These are phyloP conservation scores for Cremastobaeus sp. DNA, from an alignment of 2,888 invertebrate species.

Conservation along the genomic window DNA sequence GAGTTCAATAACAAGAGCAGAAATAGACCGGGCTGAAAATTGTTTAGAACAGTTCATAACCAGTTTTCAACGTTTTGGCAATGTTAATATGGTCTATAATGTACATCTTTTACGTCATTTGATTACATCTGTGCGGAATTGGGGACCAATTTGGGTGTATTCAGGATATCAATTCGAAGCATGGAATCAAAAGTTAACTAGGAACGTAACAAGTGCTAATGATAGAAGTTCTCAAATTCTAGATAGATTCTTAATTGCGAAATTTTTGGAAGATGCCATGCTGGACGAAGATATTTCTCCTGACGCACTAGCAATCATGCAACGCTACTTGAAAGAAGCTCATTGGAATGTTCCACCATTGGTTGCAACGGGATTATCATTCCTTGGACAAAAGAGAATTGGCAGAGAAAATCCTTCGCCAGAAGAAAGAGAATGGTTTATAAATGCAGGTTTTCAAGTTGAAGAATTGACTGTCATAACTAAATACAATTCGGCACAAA, in stretches of 20 bases:
- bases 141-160: constrained; percentile 31
- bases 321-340: not conserved
- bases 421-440: too few species aligned
- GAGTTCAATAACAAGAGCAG: constrained; percentile 10
- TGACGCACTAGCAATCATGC: constrained; percentile 2
- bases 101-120: constrained; percentile 25
- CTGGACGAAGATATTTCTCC: not conserved
- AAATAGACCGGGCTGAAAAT: constrained; percentile 23
- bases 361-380: constrained; percentile 7
- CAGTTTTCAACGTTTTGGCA: constrained; percentile 23
- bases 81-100: constrained; percentile 18
- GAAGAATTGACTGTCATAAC: not conserved
- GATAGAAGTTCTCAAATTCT: constrained; percentile 27
- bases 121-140: constrained; percentile 19
- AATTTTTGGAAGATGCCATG: constrained; percentile 10
- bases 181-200: constrained; percentile 11
- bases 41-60: constrained; percentile 18
- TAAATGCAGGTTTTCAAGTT: constrained; percentile 3
- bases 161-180: constrained; percentile 13
- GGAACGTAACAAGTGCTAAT: constrained; percentile 20
- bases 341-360: constrained; percentile 12
- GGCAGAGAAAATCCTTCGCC: not conserved
- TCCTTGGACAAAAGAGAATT: not conserved
- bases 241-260: constrained; percentile 17
- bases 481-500: constrained; percentile 1